These are phyloP conservation scores for Habropoda laboriosa DNA, from an alignment of 1,140 invertebrate genomes.

Conservation along the genomic window DNA sequence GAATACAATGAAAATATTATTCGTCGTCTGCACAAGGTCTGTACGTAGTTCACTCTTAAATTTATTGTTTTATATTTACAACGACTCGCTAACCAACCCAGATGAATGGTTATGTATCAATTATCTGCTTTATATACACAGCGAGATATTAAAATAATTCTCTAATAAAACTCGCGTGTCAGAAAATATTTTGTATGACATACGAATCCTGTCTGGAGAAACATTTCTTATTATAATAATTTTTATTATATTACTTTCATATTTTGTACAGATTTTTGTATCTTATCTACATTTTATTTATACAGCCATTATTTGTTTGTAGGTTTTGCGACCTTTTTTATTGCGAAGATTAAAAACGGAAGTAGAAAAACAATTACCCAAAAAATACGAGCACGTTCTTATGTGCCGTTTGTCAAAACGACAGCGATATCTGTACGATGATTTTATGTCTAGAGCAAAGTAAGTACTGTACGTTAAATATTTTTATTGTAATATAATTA, in stretches of 20 bases:
- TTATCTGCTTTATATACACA: conserved; percentile 62
- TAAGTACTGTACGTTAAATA: conserved; percentile 82
- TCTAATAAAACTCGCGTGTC: conserved; percentile 77
- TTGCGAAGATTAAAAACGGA: conserved; percentile 97
- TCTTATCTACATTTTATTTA: background rate
- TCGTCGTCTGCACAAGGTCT: conserved; percentile 96
- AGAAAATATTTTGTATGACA: conserved; percentile 64
- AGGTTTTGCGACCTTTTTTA: conserved; percentile 98
- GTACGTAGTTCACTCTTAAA: conserved; percentile 69
- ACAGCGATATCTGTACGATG: conserved; percentile 98
- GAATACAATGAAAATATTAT: conserved; percentile 98
- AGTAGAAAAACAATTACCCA: conserved; percentile 99
- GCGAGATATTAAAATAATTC: conserved; percentile 71
- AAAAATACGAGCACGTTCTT: conserved; percentile 99
- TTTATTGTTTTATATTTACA: conserved; percentile 21
- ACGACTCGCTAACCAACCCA: conserved; percentile 72
- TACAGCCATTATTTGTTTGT: conserved; percentile 53
- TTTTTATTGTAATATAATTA: background rate
- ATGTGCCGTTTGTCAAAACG: conserved; percentile 98
- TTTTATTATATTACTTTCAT: background rate
- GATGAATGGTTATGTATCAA: conserved; percentile 33
- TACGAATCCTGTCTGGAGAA: conserved; percentile 77
- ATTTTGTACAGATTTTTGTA: background rate
- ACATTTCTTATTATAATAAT: conserved; percentile 56
- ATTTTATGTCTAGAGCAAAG: conserved; percentile 99